A percentile compares a stretch with the other conserved stretches of the same genome.
These are phyloP conservation scores for Battus philenor DNA, from an alignment of 1,140 invertebrate genomes.

Conservation along the genomic window DNA sequence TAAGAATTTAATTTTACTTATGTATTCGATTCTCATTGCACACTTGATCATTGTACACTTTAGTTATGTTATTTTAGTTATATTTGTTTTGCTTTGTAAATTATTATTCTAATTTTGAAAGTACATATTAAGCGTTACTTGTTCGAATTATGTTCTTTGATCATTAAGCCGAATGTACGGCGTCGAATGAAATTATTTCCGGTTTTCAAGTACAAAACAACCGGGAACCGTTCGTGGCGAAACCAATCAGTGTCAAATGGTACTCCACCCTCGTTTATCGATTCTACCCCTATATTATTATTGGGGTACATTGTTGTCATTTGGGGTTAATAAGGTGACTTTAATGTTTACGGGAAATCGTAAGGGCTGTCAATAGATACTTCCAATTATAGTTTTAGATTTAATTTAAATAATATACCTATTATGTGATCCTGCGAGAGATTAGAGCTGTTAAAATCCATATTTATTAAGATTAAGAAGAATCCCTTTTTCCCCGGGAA, in stretches of 20 bases:
- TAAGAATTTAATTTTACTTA: too few species aligned
- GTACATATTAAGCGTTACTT: not conserved
- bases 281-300: slow-evolving; percentile 21
- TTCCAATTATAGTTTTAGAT: too few species aligned
- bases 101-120: too few species aligned
- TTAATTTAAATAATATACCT: too few species aligned
- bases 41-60: too few species aligned
- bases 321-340: slow-evolving; percentile 17
- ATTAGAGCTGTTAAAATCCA: too few species aligned
- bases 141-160: slow-evolving; percentile 7
- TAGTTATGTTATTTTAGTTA: too few species aligned
- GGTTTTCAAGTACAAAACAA: slow-evolving; percentile 12
- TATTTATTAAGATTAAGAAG: too few species aligned
- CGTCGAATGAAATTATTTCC: slow-evolving; percentile 18
- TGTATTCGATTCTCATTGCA: too few species aligned
- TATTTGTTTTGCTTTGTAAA: too few species aligned
- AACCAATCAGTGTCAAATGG: slow-evolving; percentile 21
- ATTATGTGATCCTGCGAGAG: too few species aligned
- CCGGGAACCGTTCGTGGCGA: slow-evolving; percentile 8
- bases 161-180: slow-evolving; percentile 4
- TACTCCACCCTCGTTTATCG: slow-evolving; percentile 14
- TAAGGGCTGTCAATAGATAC: not conserved
- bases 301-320: slow-evolving; percentile 18
- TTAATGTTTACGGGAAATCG: slow-evolving; percentile 1
- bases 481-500: too few species aligned